These are phyloP conservation scores for Apogon talboti DNA, from an alignment of 2,797 vertebrate genomes.

Conservation along the genomic window DNA sequence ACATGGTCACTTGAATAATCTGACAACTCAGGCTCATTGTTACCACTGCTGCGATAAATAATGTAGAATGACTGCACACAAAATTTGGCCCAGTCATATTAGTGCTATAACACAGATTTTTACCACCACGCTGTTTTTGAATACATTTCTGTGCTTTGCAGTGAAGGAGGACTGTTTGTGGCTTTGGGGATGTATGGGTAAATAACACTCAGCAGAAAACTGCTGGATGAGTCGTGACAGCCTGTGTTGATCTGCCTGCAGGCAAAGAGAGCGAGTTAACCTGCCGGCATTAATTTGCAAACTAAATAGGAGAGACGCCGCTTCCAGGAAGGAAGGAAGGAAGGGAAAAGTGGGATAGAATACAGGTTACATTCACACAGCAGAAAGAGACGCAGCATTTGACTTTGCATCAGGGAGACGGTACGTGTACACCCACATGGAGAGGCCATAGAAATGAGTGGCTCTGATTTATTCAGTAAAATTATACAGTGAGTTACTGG, in stretches of 20 bases:
- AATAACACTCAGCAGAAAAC: not conserved
- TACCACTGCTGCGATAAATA: not conserved
- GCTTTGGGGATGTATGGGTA: not conserved
- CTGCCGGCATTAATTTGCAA: slow-evolving; percentile 41
- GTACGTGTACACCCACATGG: not conserved
- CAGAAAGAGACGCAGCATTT: no score
- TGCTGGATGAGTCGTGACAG: not conserved
- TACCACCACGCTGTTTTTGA: not conserved
- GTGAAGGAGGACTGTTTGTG: not conserved
- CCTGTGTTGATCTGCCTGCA: not conserved
- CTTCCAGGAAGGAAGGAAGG: not conserved
- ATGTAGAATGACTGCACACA: not conserved
- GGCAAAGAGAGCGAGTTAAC: not conserved
- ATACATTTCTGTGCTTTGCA: not conserved
- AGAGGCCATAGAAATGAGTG: not conserved
- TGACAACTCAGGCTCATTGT: not conserved
- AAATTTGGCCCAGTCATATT: not conserved
- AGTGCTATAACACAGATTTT: not conserved
- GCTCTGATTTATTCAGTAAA: no score
- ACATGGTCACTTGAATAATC: no score
- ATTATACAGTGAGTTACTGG: no score
- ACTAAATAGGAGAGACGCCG: slow-evolving; percentile 31
- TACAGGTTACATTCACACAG: not conserved
- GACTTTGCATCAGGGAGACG: no score
- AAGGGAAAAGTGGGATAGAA: not conserved